These are phyloP conservation scores for Schizaphis graminum DNA, from an alignment of 2,888 invertebrate genomes.

Conservation along the genomic window DNA sequence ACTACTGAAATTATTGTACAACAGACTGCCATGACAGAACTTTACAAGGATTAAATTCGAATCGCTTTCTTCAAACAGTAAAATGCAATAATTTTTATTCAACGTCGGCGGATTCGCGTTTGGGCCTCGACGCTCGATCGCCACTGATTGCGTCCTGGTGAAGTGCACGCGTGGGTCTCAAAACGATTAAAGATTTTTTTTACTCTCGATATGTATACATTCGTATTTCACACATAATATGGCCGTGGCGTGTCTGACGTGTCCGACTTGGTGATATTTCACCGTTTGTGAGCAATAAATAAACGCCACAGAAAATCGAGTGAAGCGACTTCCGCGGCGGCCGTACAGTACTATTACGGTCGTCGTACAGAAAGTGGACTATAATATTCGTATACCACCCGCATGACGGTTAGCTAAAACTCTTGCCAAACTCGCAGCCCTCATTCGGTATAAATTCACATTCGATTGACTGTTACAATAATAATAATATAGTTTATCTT, in stretches of 20 bases:
- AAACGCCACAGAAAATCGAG: conserved; percentile 9
- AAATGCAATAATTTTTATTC: background rate
- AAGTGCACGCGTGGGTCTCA: background rate
- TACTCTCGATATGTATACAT: background rate
- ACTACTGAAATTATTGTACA: background rate
- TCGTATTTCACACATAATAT: background rate
- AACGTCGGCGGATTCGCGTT: background rate
- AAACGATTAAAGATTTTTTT: background rate
- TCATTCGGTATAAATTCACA: conserved; percentile 17
- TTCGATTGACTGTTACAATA: background rate
- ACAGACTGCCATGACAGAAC: background rate
- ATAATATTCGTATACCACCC: background rate
- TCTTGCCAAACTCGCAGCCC: conserved; percentile 27
- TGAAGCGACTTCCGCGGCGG: background rate
- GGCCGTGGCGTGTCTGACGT: background rate
- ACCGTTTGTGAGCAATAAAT: conserved; percentile 31
- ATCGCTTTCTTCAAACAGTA: background rate
- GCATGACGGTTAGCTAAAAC: conserved; percentile 24
- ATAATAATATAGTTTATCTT: background rate
- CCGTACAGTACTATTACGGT: background rate
- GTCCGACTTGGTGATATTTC: conserved; percentile 31
- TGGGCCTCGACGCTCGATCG: background rate
- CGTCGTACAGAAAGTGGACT: conserved; percentile 1
- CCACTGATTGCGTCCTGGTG: background rate
- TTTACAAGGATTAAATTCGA: background rate